Evolutionary conservation across 2,888 invertebrate genomes (phyloP), one percentile per base, ranked within the genome.

Genomic region (Cistogaster globosa): DNA sequence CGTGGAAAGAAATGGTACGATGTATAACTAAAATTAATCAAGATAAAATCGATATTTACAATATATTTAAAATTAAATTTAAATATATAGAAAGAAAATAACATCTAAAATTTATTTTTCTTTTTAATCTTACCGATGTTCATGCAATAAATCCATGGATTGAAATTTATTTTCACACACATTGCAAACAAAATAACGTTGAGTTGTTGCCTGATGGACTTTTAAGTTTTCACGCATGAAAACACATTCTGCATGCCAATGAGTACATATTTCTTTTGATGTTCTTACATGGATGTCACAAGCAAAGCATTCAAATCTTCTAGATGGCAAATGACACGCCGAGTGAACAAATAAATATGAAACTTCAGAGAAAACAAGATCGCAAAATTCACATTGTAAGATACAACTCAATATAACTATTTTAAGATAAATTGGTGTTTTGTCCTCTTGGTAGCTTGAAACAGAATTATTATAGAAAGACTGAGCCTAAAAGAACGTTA

Each of bases 341-440:
- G 92, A 90, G 62, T 93, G 92, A 1, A 88, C 79, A 8, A 92
- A 88, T 42, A 95, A 88, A 58, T 92, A 91, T 0, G 92, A 92
- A 60, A 93, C 93, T 65, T 94, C 94, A 0, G 93, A 93, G 87
- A 94, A 95, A 0, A 94, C 93, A 57, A 93, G 93, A 87, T 94
- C 94, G 87, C 95, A 95, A 88, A 94, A 95, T 89, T 95, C 95
- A 85, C 95, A 95, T 88, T 95, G 94, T 42, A 94, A 90, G 7
- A 94, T 89, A 42, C 91, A 90, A 68, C 88, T 88, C 16, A 92
- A 72, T 2, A 92, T 89, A 0, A 90, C 87, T 87, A 91, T 87
- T 84, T 90, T 90, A 3, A 90, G 75, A 55, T 88, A 87, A 8
- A 83, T 62, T 1, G 75, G 79, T 6, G 87, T 62, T 60, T 88